phyloP scores from a whole-genome alignment of 2,888 invertebrate species.

The Copidosoma aretas region DNA sequence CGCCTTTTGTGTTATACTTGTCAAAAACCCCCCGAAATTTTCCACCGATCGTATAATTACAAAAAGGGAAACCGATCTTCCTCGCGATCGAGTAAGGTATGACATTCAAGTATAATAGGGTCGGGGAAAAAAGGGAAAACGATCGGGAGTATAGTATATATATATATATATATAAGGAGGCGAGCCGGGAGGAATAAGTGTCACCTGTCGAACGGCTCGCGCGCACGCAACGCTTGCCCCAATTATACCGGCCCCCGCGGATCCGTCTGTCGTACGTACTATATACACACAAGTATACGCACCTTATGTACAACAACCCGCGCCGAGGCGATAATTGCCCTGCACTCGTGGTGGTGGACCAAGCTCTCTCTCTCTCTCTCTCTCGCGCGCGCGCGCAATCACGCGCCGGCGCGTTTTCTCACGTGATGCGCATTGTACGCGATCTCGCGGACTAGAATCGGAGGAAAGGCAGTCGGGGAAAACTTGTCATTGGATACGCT shows the following conservation, averaged over 20 bases:
- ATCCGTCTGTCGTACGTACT: too few species aligned
- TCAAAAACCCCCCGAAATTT: too few species aligned
- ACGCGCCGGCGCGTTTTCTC: conserved; percentile 31
- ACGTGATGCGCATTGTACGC: background rate
- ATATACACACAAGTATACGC: background rate
- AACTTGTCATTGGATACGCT: background rate
- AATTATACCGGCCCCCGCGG: background rate
- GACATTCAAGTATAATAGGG: too few species aligned
- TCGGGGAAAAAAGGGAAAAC: background rate
- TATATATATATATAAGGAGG: too few species aligned
- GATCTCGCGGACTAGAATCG: background rate
- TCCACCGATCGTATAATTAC: too few species aligned
- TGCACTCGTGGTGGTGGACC: too few species aligned
- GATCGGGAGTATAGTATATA: too few species aligned
- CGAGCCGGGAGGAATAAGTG: background rate
- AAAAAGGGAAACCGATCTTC: too few species aligned
- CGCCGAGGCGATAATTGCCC: conserved; percentile 33
- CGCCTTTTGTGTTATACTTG: too few species aligned
- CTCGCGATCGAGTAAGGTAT: too few species aligned
- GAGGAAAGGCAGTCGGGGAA: conserved; percentile 12
- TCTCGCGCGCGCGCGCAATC: conserved; percentile 17
- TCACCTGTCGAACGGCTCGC: background rate
- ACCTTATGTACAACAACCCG: too few species aligned
- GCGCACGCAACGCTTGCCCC: background rate
- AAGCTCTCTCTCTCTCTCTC: too few species aligned